These are phyloP conservation scores for Geopemphigus sp. DNA, from an alignment of 1,140 invertebrate genomes.

Conservation along the genomic window DNA sequence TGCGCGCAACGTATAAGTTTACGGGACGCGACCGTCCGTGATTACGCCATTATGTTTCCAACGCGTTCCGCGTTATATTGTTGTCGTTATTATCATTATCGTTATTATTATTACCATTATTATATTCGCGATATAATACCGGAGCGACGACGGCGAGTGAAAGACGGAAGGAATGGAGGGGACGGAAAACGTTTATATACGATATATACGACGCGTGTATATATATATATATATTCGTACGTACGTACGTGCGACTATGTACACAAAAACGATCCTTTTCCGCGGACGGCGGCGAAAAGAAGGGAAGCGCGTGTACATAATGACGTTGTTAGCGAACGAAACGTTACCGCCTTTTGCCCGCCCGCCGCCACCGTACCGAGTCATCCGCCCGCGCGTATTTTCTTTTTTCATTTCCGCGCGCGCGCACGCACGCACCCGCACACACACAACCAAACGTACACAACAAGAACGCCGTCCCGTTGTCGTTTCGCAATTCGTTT, in stretches of 20 bases:
- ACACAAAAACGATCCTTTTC: conserved; percentile 42
- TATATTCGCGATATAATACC: conserved; percentile 1
- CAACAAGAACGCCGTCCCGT: not conserved
- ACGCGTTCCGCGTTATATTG: conserved; percentile 51
- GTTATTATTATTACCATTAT: conserved; percentile 19
- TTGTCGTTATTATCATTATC: conserved; percentile 26
- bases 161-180: too few species aligned
- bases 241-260: too few species aligned
- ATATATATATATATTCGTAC: too few species aligned
- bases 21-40: not conserved
- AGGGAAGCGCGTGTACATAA: not conserved
- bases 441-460: not conserved
- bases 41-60: conserved; percentile 53
- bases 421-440: not conserved
- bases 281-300: not conserved
- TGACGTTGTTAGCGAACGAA: conserved; percentile 39
- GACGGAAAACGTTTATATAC: not conserved
- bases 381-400: too few species aligned
- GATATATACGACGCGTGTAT: not conserved
- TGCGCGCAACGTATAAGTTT: not conserved
- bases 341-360: conserved; percentile 8
- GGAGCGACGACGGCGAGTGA: not conserved
- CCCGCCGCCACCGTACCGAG: too few species aligned
- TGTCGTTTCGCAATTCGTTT: not conserved
- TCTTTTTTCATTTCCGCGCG: conserved; percentile 42